Evolutionary conservation across 2,888 invertebrate genomes (phyloP).

Genomic region (Eupeodes latifasciatus): DNA sequence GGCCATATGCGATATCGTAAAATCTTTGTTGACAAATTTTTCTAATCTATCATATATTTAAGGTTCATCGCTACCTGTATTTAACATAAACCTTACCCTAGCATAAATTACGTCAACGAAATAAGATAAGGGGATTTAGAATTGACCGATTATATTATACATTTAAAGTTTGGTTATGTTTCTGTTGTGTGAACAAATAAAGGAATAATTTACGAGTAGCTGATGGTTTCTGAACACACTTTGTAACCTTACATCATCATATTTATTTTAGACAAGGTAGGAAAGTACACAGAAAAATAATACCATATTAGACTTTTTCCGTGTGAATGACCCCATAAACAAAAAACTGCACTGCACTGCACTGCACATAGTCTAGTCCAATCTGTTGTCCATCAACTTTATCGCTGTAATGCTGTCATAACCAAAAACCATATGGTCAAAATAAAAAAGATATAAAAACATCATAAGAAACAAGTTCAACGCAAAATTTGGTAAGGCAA

Average conservation of each 20-base stretch:
- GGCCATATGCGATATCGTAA: not conserved
- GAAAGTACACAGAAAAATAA: not conserved
- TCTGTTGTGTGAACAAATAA: not conserved
- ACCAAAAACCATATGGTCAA: not conserved
- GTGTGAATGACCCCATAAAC: not conserved
- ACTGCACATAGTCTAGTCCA: not conserved
- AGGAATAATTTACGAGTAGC: not conserved
- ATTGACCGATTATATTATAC: not conserved
- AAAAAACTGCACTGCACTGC: not conserved
- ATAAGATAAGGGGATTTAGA: not conserved
- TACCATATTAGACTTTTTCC: not conserved
- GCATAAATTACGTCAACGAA: not conserved
- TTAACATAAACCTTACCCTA: not conserved
- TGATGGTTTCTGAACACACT: not conserved
- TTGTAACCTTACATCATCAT: not conserved
- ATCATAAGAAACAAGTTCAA: not conserved
- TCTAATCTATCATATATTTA: slow-evolving; percentile 8
- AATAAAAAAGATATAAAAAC: not conserved
- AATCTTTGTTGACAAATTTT: not conserved
- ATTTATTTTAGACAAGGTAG: not conserved
- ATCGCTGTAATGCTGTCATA: not conserved
- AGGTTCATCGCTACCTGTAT: slow-evolving; percentile 9
- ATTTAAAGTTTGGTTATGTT: not conserved
- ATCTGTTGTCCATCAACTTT: not conserved
- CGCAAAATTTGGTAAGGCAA: slow-evolving; percentile 35